These are phyloP conservation scores for Zalophus californianus DNA, from an alignment of 2,797 vertebrate species.

Conservation along the genomic window DNA sequence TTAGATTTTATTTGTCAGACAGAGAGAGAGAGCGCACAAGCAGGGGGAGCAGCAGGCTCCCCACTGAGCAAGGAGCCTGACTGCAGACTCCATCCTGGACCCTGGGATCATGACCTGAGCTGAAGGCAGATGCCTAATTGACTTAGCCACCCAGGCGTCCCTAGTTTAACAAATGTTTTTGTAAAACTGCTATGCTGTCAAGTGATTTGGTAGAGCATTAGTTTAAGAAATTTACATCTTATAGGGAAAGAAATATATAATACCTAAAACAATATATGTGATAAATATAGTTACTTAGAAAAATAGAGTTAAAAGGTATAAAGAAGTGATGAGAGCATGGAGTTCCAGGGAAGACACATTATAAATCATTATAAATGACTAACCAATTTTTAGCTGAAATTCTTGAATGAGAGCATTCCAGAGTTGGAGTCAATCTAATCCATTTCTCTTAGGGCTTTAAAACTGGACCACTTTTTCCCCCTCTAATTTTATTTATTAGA, in stretches of 20 bases:
- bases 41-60: too few relatives aligned
- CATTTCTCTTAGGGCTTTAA: slow-evolving; percentile 29
- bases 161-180: slow-evolving; percentile 11
- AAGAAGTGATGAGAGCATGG: not conserved
- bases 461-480: not conserved
- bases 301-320: slow-evolving; percentile 7
- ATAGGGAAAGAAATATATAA: not conserved
- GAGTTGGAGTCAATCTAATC: not conserved
- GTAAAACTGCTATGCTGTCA: not conserved
- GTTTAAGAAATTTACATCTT: slow-evolving; percentile 7
- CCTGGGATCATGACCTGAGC: too few relatives aligned
- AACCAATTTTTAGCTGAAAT: not conserved
- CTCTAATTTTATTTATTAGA: not conserved
- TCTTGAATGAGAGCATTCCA: not conserved
- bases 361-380: not conserved
- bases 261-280: not conserved
- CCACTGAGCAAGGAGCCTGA: too few relatives aligned
- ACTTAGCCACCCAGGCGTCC: too few relatives aligned
- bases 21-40: too few relatives aligned
- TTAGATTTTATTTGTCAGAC: too few relatives aligned
- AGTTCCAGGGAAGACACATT: not conserved
- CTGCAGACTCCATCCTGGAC: too few relatives aligned
- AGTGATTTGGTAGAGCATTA: not conserved
- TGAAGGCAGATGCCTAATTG: too few relatives aligned
- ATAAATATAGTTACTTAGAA: not conserved